Evolutionary conservation across 2,888 invertebrate species (phyloP).

Genomic region (Muscina levida): DNA sequence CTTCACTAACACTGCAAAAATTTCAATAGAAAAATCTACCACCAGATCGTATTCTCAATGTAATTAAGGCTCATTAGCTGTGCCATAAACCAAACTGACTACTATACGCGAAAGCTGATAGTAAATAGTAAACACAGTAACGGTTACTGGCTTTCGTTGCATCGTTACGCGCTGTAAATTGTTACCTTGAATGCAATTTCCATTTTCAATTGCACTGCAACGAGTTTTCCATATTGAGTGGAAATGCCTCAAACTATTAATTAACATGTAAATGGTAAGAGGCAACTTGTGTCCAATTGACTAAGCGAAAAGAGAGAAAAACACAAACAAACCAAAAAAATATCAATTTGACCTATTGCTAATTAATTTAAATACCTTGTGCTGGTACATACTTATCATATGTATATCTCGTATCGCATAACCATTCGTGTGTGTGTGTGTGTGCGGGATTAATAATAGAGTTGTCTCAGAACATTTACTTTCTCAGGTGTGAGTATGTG

Average conservation of each 20-base stretch:
- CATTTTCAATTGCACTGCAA: background rate
- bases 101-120: too few relatives aligned
- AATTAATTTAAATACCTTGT: background rate
- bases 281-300: conserved; percentile 15
- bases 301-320: too few relatives aligned
- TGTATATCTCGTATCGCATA: too few relatives aligned
- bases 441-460: background rate
- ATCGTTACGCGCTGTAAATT: conserved; percentile 22
- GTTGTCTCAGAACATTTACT: conserved; percentile 29
- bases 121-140: too few relatives aligned
- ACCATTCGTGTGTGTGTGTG: too few relatives aligned
- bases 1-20: too few relatives aligned
- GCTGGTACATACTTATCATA: too few relatives aligned
- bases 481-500: conserved; percentile 11
- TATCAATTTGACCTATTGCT: background rate
- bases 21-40: too few relatives aligned
- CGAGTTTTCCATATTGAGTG: background rate
- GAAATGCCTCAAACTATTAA: conserved; percentile 33
- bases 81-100: conserved; percentile 19
- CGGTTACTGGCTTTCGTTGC: too few relatives aligned
- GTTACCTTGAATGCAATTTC: conserved; percentile 33
- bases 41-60: background rate
- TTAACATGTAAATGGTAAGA: conserved; percentile 55
- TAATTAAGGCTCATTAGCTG: conserved; percentile 34
- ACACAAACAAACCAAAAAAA: too few relatives aligned